phyloP scores from a whole-genome alignment of 2,797 vertebrate genomes.

The Mastacembelus armatus region DNA sequence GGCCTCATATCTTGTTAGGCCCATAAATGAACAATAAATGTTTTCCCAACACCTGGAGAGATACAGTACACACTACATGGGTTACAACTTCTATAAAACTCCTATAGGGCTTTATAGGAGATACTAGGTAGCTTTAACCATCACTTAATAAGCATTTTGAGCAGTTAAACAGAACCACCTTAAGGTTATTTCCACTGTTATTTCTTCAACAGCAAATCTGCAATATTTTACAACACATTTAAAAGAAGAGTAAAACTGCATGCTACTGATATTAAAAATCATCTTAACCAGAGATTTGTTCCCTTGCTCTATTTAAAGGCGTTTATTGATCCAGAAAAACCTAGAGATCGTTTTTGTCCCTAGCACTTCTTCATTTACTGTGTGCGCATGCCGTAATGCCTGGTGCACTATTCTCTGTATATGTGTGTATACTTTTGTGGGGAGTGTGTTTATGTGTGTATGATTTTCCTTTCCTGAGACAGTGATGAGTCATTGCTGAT shows the following conservation, averaged over 20 bases:
- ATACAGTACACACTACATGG: not conserved
- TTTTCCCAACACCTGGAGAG: conserved; percentile 14
- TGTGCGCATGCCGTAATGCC: conserved; percentile 12
- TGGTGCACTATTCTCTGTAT: conserved; percentile 36
- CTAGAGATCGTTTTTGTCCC: conserved; percentile 5
- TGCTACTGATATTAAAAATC: not conserved
- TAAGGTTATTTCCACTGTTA: conserved; percentile 16
- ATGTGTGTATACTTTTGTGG: conserved; percentile 46
- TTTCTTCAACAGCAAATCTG: conserved; percentile 11
- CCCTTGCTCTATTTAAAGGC: conserved; percentile 6
- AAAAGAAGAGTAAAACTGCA: not conserved
- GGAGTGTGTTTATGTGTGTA: conserved; percentile 67
- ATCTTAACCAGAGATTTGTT: not conserved
- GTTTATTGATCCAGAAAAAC: conserved; percentile 23
- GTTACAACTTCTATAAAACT: conserved; percentile 7
- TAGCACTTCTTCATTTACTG: conserved; percentile 6
- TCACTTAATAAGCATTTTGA: not conserved
- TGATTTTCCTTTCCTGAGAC: conserved; percentile 67
- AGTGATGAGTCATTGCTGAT: conserved; percentile 72
- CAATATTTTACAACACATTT: not conserved
- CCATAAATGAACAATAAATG: conserved; percentile 18
- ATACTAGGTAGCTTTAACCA: not conserved
- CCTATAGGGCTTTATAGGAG: not conserved
- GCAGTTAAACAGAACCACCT: conserved; percentile 5
- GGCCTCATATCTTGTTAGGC: conserved; percentile 14